Evolutionary conservation across 1,140 invertebrate genomes (phyloP).

Genomic region (Drosophila pseudoobscura): DNA sequence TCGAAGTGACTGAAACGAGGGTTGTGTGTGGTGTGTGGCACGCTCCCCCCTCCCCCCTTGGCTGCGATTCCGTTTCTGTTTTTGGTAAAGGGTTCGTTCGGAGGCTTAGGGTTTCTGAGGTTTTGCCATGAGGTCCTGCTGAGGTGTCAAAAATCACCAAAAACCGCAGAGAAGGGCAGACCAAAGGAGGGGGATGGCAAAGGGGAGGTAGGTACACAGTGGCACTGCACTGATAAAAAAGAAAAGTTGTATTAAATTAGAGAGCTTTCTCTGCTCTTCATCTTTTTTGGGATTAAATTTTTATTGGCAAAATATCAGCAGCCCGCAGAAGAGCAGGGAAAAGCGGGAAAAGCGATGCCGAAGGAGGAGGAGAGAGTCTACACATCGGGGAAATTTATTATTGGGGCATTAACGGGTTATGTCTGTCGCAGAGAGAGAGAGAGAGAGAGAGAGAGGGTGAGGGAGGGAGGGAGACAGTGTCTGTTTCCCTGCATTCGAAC

Average conservation of each 20-base stretch:
- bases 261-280: constrained; percentile 27
- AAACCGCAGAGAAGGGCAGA: constrained; percentile 13
- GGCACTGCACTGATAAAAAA: constrained; percentile 56
- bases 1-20: constrained; percentile 39
- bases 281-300: constrained; percentile 72
- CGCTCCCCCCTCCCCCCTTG: constrained; percentile 2
- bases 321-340: constrained; percentile 17
- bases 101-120: constrained; percentile 14
- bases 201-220: constrained; percentile 14
- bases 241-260: constrained; percentile 71
- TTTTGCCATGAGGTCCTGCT: constrained; percentile 14
- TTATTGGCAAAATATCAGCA: constrained; percentile 79
- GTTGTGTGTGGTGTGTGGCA: constrained; percentile 26
- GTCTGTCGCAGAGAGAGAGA: constrained; percentile 21
- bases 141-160: constrained; percentile 68
- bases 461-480: constrained; percentile 7
- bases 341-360: constrained; percentile 3
- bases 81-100: constrained; percentile 40
- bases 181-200: no score
- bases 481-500: constrained; percentile 42
- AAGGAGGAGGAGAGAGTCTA: constrained; percentile 1
- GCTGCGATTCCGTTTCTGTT: background rate
- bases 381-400: constrained; percentile 62
- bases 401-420: constrained; percentile 74
- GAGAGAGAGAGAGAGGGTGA: background rate